These are phyloP conservation scores for Luperina testacea DNA, from an alignment of 2,888 invertebrate genomes.

Conservation along the genomic window DNA sequence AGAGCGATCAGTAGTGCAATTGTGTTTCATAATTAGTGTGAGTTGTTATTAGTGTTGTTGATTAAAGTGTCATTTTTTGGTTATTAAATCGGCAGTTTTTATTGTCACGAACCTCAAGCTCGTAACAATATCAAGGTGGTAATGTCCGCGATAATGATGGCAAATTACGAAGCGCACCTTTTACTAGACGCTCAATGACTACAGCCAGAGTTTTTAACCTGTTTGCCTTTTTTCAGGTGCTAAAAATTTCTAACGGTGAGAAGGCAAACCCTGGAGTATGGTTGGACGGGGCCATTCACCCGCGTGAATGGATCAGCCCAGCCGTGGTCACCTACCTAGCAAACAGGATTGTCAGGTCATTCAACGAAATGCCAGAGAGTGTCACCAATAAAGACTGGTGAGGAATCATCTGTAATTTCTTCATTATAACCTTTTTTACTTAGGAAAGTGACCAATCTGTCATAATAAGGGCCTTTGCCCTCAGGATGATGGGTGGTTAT, in stretches of 20 bases:
- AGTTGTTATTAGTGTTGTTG: no score
- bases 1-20: no score
- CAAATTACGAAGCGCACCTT: background rate
- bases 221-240: conserved; percentile 71
- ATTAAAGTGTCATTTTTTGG: no score
- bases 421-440: background rate
- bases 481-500: no score
- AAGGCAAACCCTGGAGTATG: conserved; percentile 91
- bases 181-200: background rate
- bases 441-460: background rate
- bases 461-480: no score
- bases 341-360: conserved; percentile 92
- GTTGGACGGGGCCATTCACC: conserved; percentile 95
- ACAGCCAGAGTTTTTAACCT: background rate
- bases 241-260: conserved; percentile 93
- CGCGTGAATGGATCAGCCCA: conserved; percentile 97
- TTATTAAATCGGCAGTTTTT: no score
- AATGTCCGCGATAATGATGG: background rate
- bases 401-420: conserved; percentile 53
- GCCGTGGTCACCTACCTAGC: conserved; percentile 94
- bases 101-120: no score
- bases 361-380: conserved; percentile 91
- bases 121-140: background rate
- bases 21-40: no score
- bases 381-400: conserved; percentile 96